A percentile compares a stretch with the other conserved stretches of the same genome.
phyloP scores from a whole-genome alignment of 1,140 invertebrate species.

The Zeugodacus cucurbitae region DNA sequence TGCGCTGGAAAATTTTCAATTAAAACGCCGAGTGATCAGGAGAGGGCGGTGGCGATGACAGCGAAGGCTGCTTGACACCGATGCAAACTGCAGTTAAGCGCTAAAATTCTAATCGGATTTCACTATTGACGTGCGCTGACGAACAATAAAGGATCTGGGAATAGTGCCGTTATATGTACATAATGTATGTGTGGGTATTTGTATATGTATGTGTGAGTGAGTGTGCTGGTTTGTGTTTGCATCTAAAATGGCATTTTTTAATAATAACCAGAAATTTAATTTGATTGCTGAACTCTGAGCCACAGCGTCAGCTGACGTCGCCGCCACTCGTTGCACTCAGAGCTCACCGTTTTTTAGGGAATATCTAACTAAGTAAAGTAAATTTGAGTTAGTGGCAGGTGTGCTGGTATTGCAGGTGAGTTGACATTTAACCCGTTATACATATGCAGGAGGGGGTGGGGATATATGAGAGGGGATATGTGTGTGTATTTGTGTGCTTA shows the following conservation, averaged over 20 bases:
- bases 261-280: constrained; percentile 17
- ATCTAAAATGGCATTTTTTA: background rate
- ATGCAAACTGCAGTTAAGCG: background rate
- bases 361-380: background rate
- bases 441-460: background rate
- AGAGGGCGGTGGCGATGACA: background rate
- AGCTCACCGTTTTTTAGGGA: background rate
- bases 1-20: constrained; percentile 21
- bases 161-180: background rate
- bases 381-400: background rate
- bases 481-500: background rate
- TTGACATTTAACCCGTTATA: constrained; percentile 42
- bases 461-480: background rate
- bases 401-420: constrained; percentile 7
- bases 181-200: background rate
- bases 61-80: background rate
- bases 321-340: background rate
- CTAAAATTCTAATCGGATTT: constrained; percentile 35
- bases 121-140: constrained; percentile 3
- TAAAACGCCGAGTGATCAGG: constrained; percentile 19
- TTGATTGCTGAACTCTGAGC: constrained; percentile 36
- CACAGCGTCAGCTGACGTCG: background rate
- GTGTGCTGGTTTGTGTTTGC: background rate
- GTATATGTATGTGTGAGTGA: background rate
- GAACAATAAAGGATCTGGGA: background rate